phyloP scores from a whole-genome alignment of 2,888 invertebrate species.

The Mesodorylaimus sp. region DNA sequence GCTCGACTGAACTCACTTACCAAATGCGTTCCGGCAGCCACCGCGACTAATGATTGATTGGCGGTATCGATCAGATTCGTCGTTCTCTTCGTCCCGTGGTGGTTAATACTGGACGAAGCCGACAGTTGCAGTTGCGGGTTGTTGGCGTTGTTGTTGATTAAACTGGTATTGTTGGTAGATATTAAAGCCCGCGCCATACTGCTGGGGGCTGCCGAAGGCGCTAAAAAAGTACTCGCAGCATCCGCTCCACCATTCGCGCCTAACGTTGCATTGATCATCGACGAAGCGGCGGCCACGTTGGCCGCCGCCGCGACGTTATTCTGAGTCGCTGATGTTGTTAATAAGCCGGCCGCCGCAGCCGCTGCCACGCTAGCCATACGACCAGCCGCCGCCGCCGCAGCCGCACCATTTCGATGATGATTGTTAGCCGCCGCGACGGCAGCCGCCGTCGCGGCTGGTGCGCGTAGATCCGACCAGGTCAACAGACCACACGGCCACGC shows the following conservation, averaged over 20 bases:
- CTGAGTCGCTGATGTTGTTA: neutral
- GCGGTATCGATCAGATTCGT: no score
- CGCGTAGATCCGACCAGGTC: constrained; percentile 2
- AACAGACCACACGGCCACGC: constrained; percentile 11
- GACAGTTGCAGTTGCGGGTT: neutral
- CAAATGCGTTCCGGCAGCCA: no score
- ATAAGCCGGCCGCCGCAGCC: neutral
- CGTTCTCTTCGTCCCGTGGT: no score
- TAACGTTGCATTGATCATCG: constrained; percentile 1
- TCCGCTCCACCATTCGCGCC: neutral
- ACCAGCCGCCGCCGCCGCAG: neutral
- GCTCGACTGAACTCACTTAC: no score
- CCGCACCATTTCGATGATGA: neutral
- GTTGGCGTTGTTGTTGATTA: neutral
- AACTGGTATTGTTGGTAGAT: neutral
- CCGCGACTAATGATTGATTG: no score
- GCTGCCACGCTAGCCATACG: neutral
- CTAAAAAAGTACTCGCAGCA: neutral
- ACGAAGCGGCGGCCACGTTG: constrained; percentile 7
- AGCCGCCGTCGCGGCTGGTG: neutral
- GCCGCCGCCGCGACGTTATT: constrained; percentile 3
- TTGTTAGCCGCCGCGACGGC: neutral
- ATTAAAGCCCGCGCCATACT: neutral
- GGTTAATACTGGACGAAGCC: no score
- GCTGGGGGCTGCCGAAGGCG: neutral